Percentiles rank a stretch among this genome's conserved stretches.
phyloP scores from a whole-genome alignment of 2,797 vertebrate genomes.

The Myotis vivesi region DNA sequence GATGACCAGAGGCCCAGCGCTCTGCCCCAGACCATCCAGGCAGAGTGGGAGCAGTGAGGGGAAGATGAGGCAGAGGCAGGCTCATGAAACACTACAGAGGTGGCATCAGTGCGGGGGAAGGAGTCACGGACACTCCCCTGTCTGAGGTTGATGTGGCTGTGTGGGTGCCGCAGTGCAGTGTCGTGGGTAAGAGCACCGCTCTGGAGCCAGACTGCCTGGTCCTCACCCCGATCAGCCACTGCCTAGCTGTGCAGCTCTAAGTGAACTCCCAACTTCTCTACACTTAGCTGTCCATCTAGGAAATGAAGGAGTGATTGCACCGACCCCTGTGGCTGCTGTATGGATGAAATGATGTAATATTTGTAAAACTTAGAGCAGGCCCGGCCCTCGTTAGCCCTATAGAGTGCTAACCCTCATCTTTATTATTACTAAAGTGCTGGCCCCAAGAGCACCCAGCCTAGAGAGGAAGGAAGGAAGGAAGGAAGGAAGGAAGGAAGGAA shows the following conservation, averaged over 20 bases:
- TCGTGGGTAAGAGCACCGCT: not conserved
- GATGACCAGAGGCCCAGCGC: not conserved
- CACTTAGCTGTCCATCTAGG: not conserved
- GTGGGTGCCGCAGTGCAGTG: fast-evolving
- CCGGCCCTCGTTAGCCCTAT: not conserved
- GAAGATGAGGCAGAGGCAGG: not conserved
- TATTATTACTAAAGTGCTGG: not conserved
- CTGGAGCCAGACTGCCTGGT: not conserved
- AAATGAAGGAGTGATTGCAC: not conserved
- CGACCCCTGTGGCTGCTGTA: not conserved
- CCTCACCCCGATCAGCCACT: not conserved
- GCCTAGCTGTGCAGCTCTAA: not conserved
- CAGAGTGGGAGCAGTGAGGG: too few species aligned
- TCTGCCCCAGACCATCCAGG: not conserved
- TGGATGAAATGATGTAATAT: not conserved
- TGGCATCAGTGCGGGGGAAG: not conserved
- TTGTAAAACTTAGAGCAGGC: not conserved
- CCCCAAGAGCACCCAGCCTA: not conserved
- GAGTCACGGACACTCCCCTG: not conserved
- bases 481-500: not conserved
- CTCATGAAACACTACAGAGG: too few species aligned
- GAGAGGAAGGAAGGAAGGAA: not conserved
- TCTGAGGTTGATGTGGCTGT: too few species aligned
- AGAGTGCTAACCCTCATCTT: not conserved
- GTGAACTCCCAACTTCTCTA: not conserved